Evolutionary conservation across 2,888 invertebrate species (phyloP), one percentile per base, ranked within the genome.

Genomic region (Pogonocherus hispidulus): DNA sequence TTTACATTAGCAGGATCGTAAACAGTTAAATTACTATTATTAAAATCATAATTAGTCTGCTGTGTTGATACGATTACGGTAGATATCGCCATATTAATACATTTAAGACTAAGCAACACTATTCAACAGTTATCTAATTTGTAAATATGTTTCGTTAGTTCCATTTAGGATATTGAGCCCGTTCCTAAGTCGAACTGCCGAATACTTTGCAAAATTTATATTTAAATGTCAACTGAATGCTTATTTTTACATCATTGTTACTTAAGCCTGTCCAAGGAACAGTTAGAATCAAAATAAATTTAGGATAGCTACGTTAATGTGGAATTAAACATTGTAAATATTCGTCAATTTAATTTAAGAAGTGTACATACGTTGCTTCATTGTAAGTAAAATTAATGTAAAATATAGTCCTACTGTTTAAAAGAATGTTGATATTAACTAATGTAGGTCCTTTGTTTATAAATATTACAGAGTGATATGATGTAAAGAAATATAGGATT

Each of bases 371-470:
- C 47, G 59, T 59, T 47, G 59, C 59, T 47, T 59, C 20, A 59
- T 3, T 49, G 47, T 59, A 59, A 27, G 20, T 22, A 23, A 52
- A 52, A 35, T 23, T 59, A 47, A 11, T 23, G 16, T 59, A 44
- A 41, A 8, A 44, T 44, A 14, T 23, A 57, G 22, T 16, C 22
- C 23, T 32, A 16, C 4, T 57, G 6, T 41, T 57, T 16, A 37
- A 46, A 18, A 47, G 20, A 59, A 59, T 59, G 59, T 59, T 59
- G 59, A 59, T 59, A 49, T 47, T 59, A 59, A 59, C 57, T 47
- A 47, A 32, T 59, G 5, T 49, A 59, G 59, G 32, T 47, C 18
- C 27, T 59, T 41, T 22, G 23, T 22, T 57, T 57, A 35, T 59
- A 41, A 11, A 27, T 27, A 27, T 14, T 41, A 41, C 41, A 41